Evolutionary conservation across 2,888 invertebrate species (phyloP), one percentile per base, ranked within the genome.

Genomic region (Zygaena filipendulae): DNA sequence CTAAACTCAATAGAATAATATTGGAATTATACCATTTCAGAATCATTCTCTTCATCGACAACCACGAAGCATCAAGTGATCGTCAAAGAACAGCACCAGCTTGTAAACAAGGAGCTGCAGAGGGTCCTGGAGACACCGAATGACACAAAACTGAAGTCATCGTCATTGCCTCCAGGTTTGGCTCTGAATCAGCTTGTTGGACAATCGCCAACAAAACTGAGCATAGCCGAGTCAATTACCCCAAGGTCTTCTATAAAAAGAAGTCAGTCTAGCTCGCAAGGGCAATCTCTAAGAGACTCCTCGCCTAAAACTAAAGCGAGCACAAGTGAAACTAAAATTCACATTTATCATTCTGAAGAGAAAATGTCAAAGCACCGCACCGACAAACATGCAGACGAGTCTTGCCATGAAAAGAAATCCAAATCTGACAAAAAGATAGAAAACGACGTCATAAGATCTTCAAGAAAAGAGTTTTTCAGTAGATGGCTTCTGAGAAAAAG

Each of bases 401-500:
- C 70, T 68, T 68, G 70, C 68, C 72, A 58, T 22, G 79, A 80
- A 43, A 75, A 72, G 50, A 77, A 79, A 55, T 64, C 77, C 43
- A 69, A 72, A 52, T 69, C 79, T 40, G 77, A 80, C 29, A 74
- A 77, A 49, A 77, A 66, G 47, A 56, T 62, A 16, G 77, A 79
- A 36, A 77, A 75, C 38, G 79, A 82, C 71, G 58, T 71, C 40
- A 59, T 75, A 55, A 43, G 75, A 56, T 46, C 69, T 45, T 57
- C 63, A 29, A 82, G 87, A 61, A 75, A 83, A 55, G 81, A 85
- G 51, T 84, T 86, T 56, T 85, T 90, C 52, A 86, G 86, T 31
- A 80, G 89, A 38, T 60, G 90, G 29, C 77, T 89, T 22, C 75
- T 87, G 21, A 81, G 89, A 42, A 85, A 87, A 45, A 89, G 88